Evolutionary conservation across 2,888 invertebrate genomes (phyloP).

Genomic region (Rutpela maculata): DNA sequence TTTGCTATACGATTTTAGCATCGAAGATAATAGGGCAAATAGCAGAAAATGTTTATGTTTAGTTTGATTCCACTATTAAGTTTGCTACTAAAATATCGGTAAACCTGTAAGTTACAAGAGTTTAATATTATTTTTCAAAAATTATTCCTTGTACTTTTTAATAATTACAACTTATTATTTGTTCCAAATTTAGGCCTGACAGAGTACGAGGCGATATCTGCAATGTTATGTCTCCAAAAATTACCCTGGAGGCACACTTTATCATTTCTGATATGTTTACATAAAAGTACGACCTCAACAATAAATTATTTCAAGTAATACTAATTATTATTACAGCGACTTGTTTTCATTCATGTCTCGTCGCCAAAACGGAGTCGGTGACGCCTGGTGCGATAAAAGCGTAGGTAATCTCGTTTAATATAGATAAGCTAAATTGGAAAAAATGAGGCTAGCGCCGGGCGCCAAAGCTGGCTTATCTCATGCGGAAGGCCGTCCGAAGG

Average conservation of each 20-base stretch:
- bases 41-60: too few species aligned
- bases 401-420: constrained; percentile 43
- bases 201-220: neutral
- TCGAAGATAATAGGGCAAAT: too few species aligned
- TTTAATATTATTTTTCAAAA: too few species aligned
- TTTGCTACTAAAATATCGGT: too few species aligned
- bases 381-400: constrained; percentile 33
- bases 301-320: constrained; percentile 7
- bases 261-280: neutral
- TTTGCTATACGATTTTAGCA: too few species aligned
- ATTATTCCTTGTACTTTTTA: too few species aligned
- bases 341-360: constrained; percentile 36
- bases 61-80: too few species aligned
- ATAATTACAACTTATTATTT: neutral
- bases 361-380: constrained; percentile 39
- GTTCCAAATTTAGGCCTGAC: constrained; percentile 15
- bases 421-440: constrained; percentile 52
- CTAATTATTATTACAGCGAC: constrained; percentile 1
- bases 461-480: constrained; percentile 54
- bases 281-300: neutral
- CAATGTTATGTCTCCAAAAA: constrained; percentile 17
- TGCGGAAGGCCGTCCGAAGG: constrained; percentile 68
- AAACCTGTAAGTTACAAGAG: too few species aligned
- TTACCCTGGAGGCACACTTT: neutral
- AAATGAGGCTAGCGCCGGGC: constrained; percentile 53